phyloP scores from a whole-genome alignment of 1,140 invertebrate species.

The Nebria ingens region DNA sequence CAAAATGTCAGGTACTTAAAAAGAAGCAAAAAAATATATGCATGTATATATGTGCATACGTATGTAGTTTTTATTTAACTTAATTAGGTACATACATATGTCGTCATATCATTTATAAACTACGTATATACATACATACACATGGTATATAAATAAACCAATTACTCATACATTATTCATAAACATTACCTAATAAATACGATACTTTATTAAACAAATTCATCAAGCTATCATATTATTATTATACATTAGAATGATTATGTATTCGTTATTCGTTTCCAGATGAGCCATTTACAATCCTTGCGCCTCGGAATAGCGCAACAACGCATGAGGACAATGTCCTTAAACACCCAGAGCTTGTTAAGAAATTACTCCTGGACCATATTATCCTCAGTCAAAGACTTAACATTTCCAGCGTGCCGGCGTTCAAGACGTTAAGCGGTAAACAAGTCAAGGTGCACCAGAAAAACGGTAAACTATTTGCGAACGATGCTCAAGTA shows the following conservation, averaged over 20 bases:
- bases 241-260: no score
- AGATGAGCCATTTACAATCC: slow-evolving; percentile 48
- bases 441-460: slow-evolving; percentile 38
- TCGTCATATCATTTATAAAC: neutral
- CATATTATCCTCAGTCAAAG: slow-evolving; percentile 41
- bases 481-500: slow-evolving; percentile 40
- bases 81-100: neutral
- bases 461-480: slow-evolving; percentile 33
- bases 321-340: slow-evolving; percentile 36
- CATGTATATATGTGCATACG: neutral
- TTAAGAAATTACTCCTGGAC: slow-evolving; percentile 44
- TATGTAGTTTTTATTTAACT: neutral
- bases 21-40: no score
- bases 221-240: no score
- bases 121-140: no score
- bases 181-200: no score
- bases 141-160: no score
- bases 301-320: slow-evolving; percentile 44
- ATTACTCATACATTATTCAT: no score
- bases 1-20: slow-evolving; percentile 37
- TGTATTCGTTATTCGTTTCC: no score
- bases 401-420: slow-evolving; percentile 32
- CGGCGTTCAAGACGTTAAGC: slow-evolving; percentile 39
- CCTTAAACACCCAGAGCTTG: slow-evolving; percentile 32
- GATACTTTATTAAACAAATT: no score